A percentile compares a stretch with the other conserved stretches of the same genome.
Evolutionary conservation across 2,797 vertebrate genomes (phyloP).

Genomic region (Myripristis murdjan): DNA sequence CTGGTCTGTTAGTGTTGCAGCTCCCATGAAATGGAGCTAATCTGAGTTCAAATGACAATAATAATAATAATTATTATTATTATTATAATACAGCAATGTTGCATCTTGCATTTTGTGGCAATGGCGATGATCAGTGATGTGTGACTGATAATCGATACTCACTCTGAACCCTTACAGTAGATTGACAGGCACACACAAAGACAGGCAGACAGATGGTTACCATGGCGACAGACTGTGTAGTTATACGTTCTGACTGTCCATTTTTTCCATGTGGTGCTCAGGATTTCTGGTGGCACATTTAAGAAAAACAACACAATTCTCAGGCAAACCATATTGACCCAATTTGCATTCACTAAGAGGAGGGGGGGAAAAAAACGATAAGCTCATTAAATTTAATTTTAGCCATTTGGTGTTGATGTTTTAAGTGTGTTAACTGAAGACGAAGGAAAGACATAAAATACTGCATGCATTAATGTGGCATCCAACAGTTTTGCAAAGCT

Average conservation of each 20-base stretch:
- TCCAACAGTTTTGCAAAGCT: slow-evolving; percentile 1
- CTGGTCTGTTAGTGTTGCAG: too few species aligned
- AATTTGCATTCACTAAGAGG: slow-evolving; percentile 66
- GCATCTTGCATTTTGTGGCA: too few species aligned
- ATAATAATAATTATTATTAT: too few species aligned
- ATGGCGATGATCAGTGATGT: slow-evolving; percentile 25
- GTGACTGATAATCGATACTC: too few species aligned
- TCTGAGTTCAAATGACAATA: slow-evolving; percentile 67
- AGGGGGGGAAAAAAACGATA: slow-evolving; percentile 53
- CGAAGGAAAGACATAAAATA: slow-evolving; percentile 38
- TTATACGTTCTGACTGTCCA: slow-evolving; percentile 8
- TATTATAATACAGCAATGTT: too few species aligned
- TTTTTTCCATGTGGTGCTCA: slow-evolving; percentile 36
- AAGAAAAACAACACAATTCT: slow-evolving; percentile 53
- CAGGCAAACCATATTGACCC: slow-evolving; percentile 59
- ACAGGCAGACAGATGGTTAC: slow-evolving; percentile 43
- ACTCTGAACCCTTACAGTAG: slow-evolving; percentile 48
- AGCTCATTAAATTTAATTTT: slow-evolving; percentile 73
- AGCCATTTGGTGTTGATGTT: slow-evolving; percentile 50
- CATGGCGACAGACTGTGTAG: slow-evolving; percentile 15
- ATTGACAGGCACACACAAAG: slow-evolving; percentile 44
- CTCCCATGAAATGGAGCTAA: slow-evolving; percentile 60
- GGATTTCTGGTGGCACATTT: slow-evolving; percentile 55
- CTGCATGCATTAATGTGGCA: slow-evolving; percentile 5
- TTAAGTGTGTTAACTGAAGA: slow-evolving; percentile 35